Evolutionary conservation across 2,797 vertebrate genomes (phyloP), one percentile per base, ranked within the genome.

Genomic region (Tokudaia muenninki): DNA sequence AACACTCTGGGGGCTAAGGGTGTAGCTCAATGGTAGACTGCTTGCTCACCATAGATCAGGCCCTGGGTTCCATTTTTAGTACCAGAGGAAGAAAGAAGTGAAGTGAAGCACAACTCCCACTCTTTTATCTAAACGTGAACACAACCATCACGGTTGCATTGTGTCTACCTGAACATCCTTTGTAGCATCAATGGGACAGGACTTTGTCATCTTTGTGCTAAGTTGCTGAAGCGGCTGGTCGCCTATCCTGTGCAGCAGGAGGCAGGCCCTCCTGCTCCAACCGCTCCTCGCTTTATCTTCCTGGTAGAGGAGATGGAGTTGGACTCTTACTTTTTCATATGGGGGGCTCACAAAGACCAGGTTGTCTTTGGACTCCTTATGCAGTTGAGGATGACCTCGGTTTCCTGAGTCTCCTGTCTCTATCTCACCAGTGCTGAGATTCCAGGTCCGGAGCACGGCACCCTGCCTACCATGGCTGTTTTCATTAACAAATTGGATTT

Each of bases 161-260:
- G 22, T 79, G 44, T 93, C 93, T 93, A 65, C 80, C 81, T 87
- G 59, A 78, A 37, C 82, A 79, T 70, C 52, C 90, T 87, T 87
- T 94, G 80, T 83, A 94, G 80, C 75, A 52, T 95, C 90, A 55
- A 31, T 80, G 93, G 86, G 91, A 61, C 63, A 47, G 50, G 55
- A 75, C 59, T 90, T 52, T 65, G 86, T 93, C 82, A 70, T 55
- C 67, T 90, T 95, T 77, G 94, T 41, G 79, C 92, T 83, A 91
- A 96, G 89, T 72, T 95, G 94, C 87, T 94, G 41, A 63, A 94
- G 44, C 81, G 89, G 84, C 87, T 86, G 82, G 41, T 80, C 70
- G 88, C 59, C 92, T 41, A 74, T 41, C 50, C 78, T 90, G 61
- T n/a, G 67, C n/a, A 34, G 78, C 59, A 37, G 72, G 34, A 59